Base-by-base conservation (phyloP, 2,888 invertebrate species). In the Lagria hirta region DNA sequence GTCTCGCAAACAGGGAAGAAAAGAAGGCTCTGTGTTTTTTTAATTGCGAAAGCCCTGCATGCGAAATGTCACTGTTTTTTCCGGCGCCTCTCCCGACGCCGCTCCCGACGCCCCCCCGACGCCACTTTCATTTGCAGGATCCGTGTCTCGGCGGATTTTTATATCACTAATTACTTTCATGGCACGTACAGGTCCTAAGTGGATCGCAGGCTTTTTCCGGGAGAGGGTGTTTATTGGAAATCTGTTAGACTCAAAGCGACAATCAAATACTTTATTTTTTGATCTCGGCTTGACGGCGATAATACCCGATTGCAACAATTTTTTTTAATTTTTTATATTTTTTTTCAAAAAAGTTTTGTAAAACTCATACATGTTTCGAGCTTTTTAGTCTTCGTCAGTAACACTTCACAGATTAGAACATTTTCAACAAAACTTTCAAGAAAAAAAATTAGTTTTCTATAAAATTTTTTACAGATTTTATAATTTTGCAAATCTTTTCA, bases 81-180 rank as follows among this genome's bases (percentile, higher is more conserved):
- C 62, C 64, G 53, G 54, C 14, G 26, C 32, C 29, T 14, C 3
- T 2, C 3, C 30, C 40, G 26, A 8, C 32, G 7, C 12, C 21
- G 16, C 16, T 12, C 27, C 38, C 20, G 17, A 24, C 13, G 17
- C 23, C 17, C 36, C 36, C 43, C 36, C 24, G 18, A 32, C 47
- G 56, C 62, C 65, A 68, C 69, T 70, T 70, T 69, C 69, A 70
- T 70, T 70, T 68, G 69, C 68, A n/a, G n/a, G n/a, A 67, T 65
- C 64, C 56, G 55, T 57, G 65, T 67, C 69, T 67, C 69, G 65
- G 61, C 67, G 70, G 71, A 72, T 72, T 73, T 73, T 72, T 72
- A 71, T 70, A 65, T 66, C 65, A 45, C 69, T 73, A 73, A 73
- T 73, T 73, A 71, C 69, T 71, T 72, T 70, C 67, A 58, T 40